phyloP scores from a whole-genome alignment of 2,113 vertebrate genomes.

The Apodemus sylvaticus region DNA sequence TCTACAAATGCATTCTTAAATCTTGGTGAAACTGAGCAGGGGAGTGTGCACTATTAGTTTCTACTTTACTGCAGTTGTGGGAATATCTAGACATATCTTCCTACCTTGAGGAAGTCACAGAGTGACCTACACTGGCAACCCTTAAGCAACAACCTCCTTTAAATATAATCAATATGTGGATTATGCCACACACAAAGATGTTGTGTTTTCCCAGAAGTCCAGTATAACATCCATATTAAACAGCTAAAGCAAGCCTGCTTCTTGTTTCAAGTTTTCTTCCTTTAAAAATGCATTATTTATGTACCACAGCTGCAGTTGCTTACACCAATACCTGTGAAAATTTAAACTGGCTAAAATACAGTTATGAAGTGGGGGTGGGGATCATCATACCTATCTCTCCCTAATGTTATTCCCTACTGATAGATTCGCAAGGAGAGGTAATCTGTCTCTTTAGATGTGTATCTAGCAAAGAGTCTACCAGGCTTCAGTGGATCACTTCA shows the following conservation, averaged over 20 bases:
- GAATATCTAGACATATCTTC: not conserved
- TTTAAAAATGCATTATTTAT: not conserved
- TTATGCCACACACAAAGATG: not conserved
- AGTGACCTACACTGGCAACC: not conserved
- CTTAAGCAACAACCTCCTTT: not conserved
- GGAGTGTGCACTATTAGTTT: not conserved
- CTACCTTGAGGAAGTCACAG: not conserved
- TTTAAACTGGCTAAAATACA: not conserved
- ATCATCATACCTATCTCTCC: not conserved
- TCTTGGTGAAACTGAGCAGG: not conserved
- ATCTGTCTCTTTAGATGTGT: not conserved
- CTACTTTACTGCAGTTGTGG: not conserved
- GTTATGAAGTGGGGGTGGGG: not conserved
- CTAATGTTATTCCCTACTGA: not conserved
- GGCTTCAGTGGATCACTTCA: too few species aligned
- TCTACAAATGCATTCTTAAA: not conserved
- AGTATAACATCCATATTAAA: not conserved
- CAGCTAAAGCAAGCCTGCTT: not conserved
- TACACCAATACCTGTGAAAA: not conserved
- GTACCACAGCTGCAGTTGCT: too few species aligned
- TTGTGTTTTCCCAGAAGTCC: not conserved
- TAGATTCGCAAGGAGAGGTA: not conserved
- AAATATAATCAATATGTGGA: not conserved
- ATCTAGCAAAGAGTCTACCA: not conserved
- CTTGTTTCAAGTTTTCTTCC: constrained; percentile 4